These are phyloP conservation scores for Plagodis pulveraria DNA, from an alignment of 2,888 invertebrate genomes.

Conservation along the genomic window DNA sequence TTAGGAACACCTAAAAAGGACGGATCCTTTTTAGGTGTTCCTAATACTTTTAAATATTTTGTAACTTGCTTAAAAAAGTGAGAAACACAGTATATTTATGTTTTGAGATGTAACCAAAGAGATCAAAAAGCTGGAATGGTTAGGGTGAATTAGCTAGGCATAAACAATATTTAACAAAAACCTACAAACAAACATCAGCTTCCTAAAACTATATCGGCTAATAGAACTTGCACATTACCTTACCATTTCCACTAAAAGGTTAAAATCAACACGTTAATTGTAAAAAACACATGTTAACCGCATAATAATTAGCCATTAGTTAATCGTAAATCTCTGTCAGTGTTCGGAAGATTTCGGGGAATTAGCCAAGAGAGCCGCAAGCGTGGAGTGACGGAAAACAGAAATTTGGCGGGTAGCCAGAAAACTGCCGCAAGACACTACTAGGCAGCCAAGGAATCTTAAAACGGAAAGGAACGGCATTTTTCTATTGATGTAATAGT, in stretches of 20 bases:
- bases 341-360: slow-evolving; percentile 47
- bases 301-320: slow-evolving; percentile 61
- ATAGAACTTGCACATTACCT: slow-evolving; percentile 5
- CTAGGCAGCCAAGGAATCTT: neutral
- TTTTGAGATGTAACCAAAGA: too few relatives aligned
- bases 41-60: too few relatives aligned
- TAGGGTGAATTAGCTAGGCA: too few relatives aligned
- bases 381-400: slow-evolving; percentile 59
- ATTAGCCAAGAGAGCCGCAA: slow-evolving; percentile 43
- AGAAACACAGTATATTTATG: too few relatives aligned
- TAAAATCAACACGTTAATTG: slow-evolving; percentile 38
- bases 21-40: too few relatives aligned
- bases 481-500: too few relatives aligned
- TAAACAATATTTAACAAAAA: too few relatives aligned
- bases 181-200: too few relatives aligned
- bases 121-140: too few relatives aligned
- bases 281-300: slow-evolving; percentile 46
- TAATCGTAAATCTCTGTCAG: slow-evolving; percentile 56
- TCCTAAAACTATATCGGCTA: neutral
- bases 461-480: too few relatives aligned
- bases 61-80: too few relatives aligned
- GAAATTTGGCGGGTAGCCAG: slow-evolving; percentile 54
- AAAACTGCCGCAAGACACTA: slow-evolving; percentile 1
- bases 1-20: too few relatives aligned
- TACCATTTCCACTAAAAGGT: slow-evolving; percentile 21